Conservation (phyloP, 2,113 vertebrate genomes). For the Protobothrops flavoviridis region DNA sequence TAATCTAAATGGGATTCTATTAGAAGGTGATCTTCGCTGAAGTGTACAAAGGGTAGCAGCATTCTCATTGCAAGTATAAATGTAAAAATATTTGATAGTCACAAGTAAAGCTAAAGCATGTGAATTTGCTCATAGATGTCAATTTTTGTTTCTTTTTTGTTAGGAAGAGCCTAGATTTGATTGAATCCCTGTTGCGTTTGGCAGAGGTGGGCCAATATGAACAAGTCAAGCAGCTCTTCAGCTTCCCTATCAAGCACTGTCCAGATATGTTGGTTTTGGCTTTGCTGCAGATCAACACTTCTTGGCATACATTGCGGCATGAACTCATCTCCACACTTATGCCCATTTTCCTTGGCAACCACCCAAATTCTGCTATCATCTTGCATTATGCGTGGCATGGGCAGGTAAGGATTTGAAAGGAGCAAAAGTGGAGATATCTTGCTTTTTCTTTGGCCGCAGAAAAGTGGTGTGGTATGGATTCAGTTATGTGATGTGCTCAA, state of each 20-base stretch:
- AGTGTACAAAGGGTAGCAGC: neutral
- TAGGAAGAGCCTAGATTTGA: constrained; percentile 99
- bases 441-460: neutral
- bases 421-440: neutral
- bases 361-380: constrained; percentile 99
- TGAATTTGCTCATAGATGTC: neutral
- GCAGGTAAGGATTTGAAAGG: constrained; percentile 77
- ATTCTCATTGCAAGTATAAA: neutral
- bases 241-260: constrained; percentile 98
- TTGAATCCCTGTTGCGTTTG: constrained; percentile 90
- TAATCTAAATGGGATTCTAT: neutral
- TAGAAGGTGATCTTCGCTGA: neutral
- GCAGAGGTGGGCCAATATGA: constrained; percentile 98
- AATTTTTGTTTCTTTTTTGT: constrained; percentile 18
- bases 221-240: constrained; percentile 98
- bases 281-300: constrained; percentile 94
- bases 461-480: neutral
- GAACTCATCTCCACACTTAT: constrained; percentile 98
- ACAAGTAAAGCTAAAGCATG: neutral
- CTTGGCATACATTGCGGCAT: constrained; percentile 96
- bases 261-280: constrained; percentile 98
- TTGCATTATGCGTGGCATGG: constrained; percentile 99
- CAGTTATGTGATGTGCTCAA: neutral
- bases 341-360: constrained; percentile 98
- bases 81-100: neutral